phyloP scores from a whole-genome alignment of 2,113 vertebrate species.

The Corythornis vintsioides region DNA sequence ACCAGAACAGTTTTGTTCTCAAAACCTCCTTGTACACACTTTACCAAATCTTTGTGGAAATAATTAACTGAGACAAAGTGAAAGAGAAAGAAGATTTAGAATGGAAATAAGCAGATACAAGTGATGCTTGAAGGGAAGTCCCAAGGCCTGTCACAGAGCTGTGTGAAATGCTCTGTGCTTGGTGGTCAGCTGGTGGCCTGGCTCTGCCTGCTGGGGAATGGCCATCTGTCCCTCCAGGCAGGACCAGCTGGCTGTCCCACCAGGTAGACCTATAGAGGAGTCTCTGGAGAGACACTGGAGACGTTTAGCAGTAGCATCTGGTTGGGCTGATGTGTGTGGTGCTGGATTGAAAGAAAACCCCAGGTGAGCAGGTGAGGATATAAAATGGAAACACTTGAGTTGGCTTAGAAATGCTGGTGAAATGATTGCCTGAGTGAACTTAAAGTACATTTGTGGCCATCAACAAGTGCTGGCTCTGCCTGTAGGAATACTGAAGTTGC shows the following conservation, averaged over 20 bases:
- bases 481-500: neutral
- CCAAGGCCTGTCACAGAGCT: neutral
- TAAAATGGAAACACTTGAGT: neutral
- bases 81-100: neutral
- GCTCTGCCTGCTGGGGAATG: accelerated
- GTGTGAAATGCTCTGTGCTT: accelerated
- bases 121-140: neutral
- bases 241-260: neutral
- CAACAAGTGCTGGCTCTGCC: neutral
- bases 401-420: neutral
- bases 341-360: neutral
- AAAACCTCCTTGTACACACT: neutral
- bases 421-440: neutral
- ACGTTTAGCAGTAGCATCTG: neutral
- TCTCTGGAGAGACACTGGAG: neutral
- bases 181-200: neutral
- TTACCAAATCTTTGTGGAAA: neutral
- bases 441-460: neutral
- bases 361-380: neutral
- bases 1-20: neutral
- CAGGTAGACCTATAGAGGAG: too few relatives aligned
- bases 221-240: neutral
- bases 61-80: neutral
- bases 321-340: neutral
- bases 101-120: neutral